These are phyloP conservation scores for Macrophya annulata DNA, from an alignment of 2,888 invertebrate genomes.

Conservation along the genomic window DNA sequence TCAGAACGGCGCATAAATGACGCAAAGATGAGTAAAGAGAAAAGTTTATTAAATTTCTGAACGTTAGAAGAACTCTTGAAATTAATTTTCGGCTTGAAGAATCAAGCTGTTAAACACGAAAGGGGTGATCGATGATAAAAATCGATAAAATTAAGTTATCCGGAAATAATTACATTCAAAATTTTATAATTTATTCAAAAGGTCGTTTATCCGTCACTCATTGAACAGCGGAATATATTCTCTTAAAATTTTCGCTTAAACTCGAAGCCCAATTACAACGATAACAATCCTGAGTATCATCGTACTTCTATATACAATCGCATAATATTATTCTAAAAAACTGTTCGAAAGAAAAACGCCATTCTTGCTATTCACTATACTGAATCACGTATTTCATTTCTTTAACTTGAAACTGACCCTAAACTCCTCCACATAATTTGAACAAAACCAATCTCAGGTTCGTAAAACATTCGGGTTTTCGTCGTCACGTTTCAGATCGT, in stretches of 20 bases:
- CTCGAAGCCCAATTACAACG: neutral
- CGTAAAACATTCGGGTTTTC: constrained; percentile 50
- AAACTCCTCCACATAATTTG: constrained; percentile 35
- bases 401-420: constrained; percentile 35
- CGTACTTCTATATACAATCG: neutral
- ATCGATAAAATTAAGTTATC: constrained; percentile 23
- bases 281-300: neutral
- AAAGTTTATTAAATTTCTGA: constrained; percentile 43
- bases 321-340: constrained; percentile 9
- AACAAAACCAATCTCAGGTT: constrained; percentile 49
- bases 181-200: constrained; percentile 43
- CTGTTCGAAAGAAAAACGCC: neutral
- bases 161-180: constrained; percentile 29
- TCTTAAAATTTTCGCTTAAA: neutral
- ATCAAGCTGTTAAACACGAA: constrained; percentile 18
- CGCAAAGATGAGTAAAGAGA: constrained; percentile 40
- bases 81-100: constrained; percentile 31
- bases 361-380: neutral
- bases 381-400: constrained; percentile 48
- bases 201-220: neutral
- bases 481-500: constrained; percentile 54
- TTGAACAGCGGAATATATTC: neutral
- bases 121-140: constrained; percentile 5
- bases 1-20: constrained; percentile 4
- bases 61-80: constrained; percentile 23